Conservation (phyloP, 2,888 invertebrate species). For the Cantharis lateralis region DNA sequence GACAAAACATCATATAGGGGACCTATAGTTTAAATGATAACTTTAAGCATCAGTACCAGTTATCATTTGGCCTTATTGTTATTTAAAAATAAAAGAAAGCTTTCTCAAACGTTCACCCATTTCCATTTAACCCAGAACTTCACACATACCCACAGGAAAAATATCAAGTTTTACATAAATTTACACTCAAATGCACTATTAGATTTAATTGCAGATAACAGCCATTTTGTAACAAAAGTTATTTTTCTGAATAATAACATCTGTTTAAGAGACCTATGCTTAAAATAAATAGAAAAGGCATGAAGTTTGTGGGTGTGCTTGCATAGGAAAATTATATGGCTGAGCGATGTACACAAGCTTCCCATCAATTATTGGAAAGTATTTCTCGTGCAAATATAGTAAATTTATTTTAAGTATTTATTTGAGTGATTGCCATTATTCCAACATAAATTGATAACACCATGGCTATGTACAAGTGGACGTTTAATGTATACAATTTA, state of each 20-base stretch:
- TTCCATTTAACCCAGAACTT: not conserved
- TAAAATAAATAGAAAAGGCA: constrained; percentile 15
- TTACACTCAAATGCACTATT: not conserved
- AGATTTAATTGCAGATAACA: not conserved
- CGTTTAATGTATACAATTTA: constrained; percentile 34
- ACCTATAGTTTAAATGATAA: too few relatives aligned
- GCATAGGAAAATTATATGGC: constrained; percentile 36
- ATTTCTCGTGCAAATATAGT: not conserved
- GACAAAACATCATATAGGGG: too few relatives aligned
- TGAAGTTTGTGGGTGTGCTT: constrained; percentile 34
- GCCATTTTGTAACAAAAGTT: not conserved
- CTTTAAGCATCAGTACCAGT: too few relatives aligned
- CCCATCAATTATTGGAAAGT: constrained; percentile 10
- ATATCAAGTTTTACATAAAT: not conserved
- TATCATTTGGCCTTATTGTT: too few relatives aligned
- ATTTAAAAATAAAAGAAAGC: too few relatives aligned
- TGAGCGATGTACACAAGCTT: constrained; percentile 26
- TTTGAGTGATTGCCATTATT: constrained; percentile 30
- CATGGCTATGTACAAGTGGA: constrained; percentile 33
- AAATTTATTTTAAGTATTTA: not conserved
- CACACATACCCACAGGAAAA: not conserved
- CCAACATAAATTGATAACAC: constrained; percentile 36
- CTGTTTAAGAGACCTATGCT: constrained; percentile 4
- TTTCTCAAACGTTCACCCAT: not conserved
- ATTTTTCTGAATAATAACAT: not conserved